These are phyloP conservation scores for Hyphantria cunea DNA, from an alignment of 1,140 invertebrate genomes.

Conservation along the genomic window DNA sequence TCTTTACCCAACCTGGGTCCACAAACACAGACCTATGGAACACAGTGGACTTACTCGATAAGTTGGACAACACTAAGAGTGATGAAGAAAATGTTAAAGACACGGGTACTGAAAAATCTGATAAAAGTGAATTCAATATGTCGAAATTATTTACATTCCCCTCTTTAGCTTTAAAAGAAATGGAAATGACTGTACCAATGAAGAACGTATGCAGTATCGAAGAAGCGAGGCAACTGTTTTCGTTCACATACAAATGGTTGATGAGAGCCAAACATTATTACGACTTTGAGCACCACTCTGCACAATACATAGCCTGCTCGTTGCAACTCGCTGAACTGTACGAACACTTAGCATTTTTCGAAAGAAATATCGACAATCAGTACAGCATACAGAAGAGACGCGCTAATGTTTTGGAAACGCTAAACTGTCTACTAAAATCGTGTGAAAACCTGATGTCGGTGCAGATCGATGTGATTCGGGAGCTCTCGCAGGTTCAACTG, in stretches of 20 bases:
- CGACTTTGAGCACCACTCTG: constrained; percentile 85
- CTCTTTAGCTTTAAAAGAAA: constrained; percentile 61
- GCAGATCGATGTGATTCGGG: constrained; percentile 71
- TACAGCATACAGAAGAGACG: constrained; percentile 88
- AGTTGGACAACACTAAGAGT: constrained; percentile 40
- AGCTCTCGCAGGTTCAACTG: constrained; percentile 81
- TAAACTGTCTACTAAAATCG: constrained; percentile 74
- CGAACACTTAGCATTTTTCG: constrained; percentile 87
- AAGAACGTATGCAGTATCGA: constrained; percentile 63
- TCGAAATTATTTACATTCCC: constrained; percentile 62
- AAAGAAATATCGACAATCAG: constrained; percentile 85
- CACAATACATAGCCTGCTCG: constrained; percentile 86
- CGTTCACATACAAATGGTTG: constrained; percentile 85
- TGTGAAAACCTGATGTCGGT: constrained; percentile 70
- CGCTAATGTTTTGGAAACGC: constrained; percentile 84
- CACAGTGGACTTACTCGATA: constrained; percentile 52
- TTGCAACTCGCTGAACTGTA: constrained; percentile 87
- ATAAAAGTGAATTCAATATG: constrained; percentile 48
- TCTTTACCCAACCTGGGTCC: constrained; percentile 56
- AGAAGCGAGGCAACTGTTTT: constrained; percentile 84
- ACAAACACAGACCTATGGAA: constrained; percentile 60
- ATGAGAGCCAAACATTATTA: constrained; percentile 86
- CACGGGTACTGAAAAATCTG: constrained; percentile 41
- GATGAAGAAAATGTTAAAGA: constrained; percentile 61
- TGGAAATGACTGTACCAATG: constrained; percentile 57